Evolutionary conservation across 2,797 vertebrate genomes (phyloP).

Genomic region (Macrochelys suwanniensis): DNA sequence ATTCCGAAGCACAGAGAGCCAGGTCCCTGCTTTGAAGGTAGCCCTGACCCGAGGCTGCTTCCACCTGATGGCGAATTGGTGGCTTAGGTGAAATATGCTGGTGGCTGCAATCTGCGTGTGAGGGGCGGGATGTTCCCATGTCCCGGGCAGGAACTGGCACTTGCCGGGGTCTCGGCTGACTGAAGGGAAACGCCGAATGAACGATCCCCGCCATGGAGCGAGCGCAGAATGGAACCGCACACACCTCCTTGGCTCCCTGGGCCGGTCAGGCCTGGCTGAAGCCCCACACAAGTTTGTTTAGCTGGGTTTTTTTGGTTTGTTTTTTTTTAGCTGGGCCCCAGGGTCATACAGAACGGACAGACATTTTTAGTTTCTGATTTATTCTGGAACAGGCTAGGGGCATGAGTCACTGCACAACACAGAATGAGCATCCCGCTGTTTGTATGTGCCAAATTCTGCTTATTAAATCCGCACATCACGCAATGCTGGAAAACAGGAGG

Average conservation of each 20-base stretch:
- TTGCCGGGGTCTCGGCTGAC: neutral
- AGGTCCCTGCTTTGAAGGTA: neutral
- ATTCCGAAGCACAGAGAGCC: neutral
- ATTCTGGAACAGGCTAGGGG: conserved; percentile 8
- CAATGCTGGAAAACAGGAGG: rapidly evolving
- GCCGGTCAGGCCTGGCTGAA: neutral
- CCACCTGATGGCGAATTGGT: neutral
- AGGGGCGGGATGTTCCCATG: neutral
- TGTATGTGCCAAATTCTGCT: neutral
- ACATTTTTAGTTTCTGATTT: conserved; percentile 23
- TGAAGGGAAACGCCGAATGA: neutral
- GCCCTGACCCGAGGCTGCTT: neutral
- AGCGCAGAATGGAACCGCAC: neutral
- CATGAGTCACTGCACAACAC: conserved; percentile 34
- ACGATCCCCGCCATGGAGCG: neutral
- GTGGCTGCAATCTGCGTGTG: neutral
- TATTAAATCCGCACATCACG: neutral
- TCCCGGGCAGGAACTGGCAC: neutral
- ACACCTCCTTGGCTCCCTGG: no score
- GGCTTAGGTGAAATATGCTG: conserved; percentile 14
- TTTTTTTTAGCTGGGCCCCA: conserved; percentile 25
- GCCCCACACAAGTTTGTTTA: neutral
- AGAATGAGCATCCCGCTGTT: neutral
- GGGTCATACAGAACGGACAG: neutral
- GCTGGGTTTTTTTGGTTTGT: neutral